Percentiles rank a stretch among this genome's conserved stretches.
phyloP scores from a whole-genome alignment of 2,113 vertebrate genomes.

The Ia io region DNA sequence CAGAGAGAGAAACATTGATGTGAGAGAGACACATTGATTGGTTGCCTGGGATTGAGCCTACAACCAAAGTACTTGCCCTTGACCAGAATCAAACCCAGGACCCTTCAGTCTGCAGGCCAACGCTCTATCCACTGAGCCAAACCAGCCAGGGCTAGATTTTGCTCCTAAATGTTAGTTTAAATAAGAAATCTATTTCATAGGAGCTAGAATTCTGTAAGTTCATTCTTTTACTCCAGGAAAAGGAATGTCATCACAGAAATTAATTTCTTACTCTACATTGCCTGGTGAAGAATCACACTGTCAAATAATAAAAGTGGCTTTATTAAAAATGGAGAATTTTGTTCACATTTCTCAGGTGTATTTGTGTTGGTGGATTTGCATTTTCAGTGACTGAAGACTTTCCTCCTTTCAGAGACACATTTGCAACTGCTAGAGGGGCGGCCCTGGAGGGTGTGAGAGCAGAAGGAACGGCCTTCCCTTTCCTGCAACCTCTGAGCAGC shows the following conservation, averaged over 20 bases:
- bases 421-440: neutral
- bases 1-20: too few species aligned
- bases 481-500: conserved; percentile 16
- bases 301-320: neutral
- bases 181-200: neutral
- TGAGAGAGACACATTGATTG: too few species aligned
- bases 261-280: neutral
- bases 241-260: neutral
- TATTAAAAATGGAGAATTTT: neutral
- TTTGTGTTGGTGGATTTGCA: neutral
- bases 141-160: neutral
- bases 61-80: too few species aligned
- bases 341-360: neutral
- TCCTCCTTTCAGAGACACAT: neutral
- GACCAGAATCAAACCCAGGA: too few species aligned
- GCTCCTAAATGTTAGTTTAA: neutral
- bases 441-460: neutral
- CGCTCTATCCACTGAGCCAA: too few species aligned
- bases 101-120: too few species aligned
- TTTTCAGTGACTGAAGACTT: conserved; percentile 1
- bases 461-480: neutral
- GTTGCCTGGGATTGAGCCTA: too few species aligned
- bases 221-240: neutral
- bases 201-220: neutral
- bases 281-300: neutral